Conservation (phyloP, 2,888 invertebrate species). For the Chalcis sispes region DNA sequence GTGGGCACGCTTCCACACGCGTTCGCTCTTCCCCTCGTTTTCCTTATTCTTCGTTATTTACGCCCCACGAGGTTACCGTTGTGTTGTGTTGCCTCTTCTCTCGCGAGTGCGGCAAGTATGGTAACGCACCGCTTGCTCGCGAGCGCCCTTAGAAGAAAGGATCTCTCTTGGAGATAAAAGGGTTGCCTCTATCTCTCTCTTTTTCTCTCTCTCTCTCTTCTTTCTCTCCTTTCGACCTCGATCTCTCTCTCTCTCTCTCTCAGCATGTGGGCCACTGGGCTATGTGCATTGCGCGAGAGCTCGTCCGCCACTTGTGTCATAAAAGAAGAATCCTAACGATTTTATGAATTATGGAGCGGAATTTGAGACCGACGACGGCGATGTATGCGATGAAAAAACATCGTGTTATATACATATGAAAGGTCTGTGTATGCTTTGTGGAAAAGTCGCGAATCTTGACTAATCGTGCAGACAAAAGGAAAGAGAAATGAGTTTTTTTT, state of each 20-base stretch:
- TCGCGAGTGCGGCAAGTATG: no score
- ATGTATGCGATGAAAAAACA: slow-evolving; percentile 42
- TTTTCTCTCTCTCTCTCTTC: background rate
- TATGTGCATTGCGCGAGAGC: no score
- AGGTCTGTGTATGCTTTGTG: background rate
- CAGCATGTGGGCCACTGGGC: slow-evolving; percentile 70
- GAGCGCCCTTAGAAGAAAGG: slow-evolving; percentile 19
- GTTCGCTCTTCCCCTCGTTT: background rate
- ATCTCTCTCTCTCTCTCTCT: slow-evolving; percentile 4
- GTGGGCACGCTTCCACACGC: slow-evolving; percentile 3
- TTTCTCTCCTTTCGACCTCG: background rate
- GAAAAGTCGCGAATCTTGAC: slow-evolving; percentile 42
- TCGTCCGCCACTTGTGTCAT: slow-evolving; percentile 10
- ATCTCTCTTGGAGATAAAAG: slow-evolving; percentile 22
- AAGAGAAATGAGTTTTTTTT: slow-evolving; percentile 10
- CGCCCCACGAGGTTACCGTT: slow-evolving; percentile 30
- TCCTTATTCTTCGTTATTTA: slow-evolving; percentile 39
- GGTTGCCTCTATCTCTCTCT: slow-evolving; percentile 23
- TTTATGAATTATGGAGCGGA: slow-evolving; percentile 45
- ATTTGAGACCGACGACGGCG: slow-evolving; percentile 36
- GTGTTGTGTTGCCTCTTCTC: no score
- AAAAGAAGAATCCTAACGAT: slow-evolving; percentile 49
- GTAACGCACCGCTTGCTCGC: background rate
- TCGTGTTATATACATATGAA: background rate
- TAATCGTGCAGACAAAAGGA: slow-evolving; percentile 26